These are phyloP conservation scores for Hirundichthys speculiger DNA, from an alignment of 2,113 vertebrate species.

Conservation along the genomic window DNA sequence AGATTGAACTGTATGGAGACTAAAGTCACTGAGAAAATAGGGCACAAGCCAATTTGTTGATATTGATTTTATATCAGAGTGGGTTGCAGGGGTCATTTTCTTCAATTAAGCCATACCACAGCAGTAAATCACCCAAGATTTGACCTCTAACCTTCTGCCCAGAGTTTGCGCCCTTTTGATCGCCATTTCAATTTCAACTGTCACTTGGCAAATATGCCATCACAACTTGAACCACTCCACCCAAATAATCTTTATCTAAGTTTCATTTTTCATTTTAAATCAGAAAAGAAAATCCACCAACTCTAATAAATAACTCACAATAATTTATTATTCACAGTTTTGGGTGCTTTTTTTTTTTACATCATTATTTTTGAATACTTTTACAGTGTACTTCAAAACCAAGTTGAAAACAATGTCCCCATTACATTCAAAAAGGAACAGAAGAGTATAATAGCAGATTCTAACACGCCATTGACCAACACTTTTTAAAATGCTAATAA, in stretches of 20 bases:
- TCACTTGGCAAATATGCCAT: background rate
- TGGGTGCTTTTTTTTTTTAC: background rate
- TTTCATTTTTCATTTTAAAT: background rate
- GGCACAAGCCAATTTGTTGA: constrained; percentile 25
- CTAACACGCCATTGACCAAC: no score
- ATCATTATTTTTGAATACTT: constrained; percentile 7
- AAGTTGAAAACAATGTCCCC: no score
- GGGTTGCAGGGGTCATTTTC: constrained; percentile 49
- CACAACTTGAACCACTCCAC: background rate
- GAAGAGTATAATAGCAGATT: background rate
- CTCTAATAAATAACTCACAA: constrained; percentile 46
- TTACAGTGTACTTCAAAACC: background rate
- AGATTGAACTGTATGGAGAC: constrained; percentile 11
- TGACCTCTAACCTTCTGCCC: constrained; percentile 44
- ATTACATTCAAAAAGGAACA: background rate
- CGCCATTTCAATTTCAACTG: constrained; percentile 11
- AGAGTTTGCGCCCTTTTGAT: constrained; percentile 3
- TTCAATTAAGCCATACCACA: constrained; percentile 43
- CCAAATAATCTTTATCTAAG: background rate
- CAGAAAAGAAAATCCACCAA: background rate
- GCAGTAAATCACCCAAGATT: constrained; percentile 46
- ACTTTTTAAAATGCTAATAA: no score
- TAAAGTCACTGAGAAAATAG: constrained; percentile 2
- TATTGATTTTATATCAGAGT: constrained; percentile 69
- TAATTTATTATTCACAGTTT: constrained; percentile 56